Evolutionary conservation across 2,113 vertebrate genomes (phyloP).

Genomic region (Orycteropus afer): DNA sequence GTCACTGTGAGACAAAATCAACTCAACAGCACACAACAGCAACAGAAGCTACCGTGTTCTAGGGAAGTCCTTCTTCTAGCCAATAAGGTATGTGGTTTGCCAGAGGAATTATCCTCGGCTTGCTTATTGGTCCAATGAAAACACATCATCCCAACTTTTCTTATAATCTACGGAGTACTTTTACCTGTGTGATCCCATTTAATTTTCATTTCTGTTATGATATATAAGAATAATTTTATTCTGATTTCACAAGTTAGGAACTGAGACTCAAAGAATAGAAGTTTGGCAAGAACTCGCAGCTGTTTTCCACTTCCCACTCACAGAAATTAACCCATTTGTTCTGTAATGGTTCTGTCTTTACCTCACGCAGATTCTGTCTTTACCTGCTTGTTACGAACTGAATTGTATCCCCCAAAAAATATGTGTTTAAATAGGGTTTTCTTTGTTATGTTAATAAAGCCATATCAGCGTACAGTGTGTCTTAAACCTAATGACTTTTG

Average conservation of each 20-base stretch:
- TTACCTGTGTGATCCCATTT: neutral
- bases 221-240: neutral
- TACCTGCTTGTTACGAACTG: no score
- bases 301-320: neutral
- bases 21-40: neutral
- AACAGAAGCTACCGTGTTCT: neutral
- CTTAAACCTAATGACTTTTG: no score
- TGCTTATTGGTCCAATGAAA: neutral
- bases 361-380: neutral
- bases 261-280: neutral
- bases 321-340: neutral
- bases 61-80: neutral
- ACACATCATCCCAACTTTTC: neutral
- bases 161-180: neutral
- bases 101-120: neutral
- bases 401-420: no score
- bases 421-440: no score
- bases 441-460: no score
- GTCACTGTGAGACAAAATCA: neutral
- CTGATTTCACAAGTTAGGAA: constrained; percentile 17
- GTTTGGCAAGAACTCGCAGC: neutral
- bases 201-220: neutral
- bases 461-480: no score
- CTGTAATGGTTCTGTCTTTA: neutral
- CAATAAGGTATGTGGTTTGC: neutral